A percentile compares a stretch with the other conserved stretches of the same genome.
Evolutionary conservation across 2,797 vertebrate species (phyloP).

Genomic region (Pogoniulus pusillus): DNA sequence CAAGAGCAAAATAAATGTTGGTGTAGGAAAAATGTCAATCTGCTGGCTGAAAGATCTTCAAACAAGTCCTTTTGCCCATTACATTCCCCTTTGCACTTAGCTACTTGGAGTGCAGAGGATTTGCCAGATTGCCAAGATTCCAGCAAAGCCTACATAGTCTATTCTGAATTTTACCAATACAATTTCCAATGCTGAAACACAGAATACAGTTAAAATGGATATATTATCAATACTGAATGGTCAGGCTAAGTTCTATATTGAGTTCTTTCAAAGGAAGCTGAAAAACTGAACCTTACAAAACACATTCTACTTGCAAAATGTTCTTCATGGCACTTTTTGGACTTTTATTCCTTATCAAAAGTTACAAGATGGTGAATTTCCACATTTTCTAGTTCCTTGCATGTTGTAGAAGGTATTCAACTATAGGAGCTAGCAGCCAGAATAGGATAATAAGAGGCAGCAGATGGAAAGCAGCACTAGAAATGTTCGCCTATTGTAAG

Average conservation of each 20-base stretch:
- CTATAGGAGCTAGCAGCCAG: neutral
- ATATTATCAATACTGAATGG: neutral
- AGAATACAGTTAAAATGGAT: neutral
- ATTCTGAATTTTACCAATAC: neutral
- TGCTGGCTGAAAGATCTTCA: neutral
- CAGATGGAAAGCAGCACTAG: neutral
- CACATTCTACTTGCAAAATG: neutral
- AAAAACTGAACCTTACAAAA: neutral
- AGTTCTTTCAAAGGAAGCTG: neutral
- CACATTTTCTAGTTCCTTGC: neutral
- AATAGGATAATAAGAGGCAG: neutral
- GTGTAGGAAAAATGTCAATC: neutral
- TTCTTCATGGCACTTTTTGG: neutral
- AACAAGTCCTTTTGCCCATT: neutral
- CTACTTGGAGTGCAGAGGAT: neutral
- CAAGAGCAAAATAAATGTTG: neutral
- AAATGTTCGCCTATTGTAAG: neutral
- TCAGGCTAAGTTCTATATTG: neutral
- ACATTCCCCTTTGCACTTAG: neutral
- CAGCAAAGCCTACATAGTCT: neutral
- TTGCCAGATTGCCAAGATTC: neutral
- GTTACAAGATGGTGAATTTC: neutral
- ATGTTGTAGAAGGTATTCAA: too few relatives aligned
- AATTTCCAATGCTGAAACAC: neutral
- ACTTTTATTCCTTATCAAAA: neutral